Conservation (phyloP, 1,140 invertebrate genomes). For the Calliopsis andreniformis region DNA sequence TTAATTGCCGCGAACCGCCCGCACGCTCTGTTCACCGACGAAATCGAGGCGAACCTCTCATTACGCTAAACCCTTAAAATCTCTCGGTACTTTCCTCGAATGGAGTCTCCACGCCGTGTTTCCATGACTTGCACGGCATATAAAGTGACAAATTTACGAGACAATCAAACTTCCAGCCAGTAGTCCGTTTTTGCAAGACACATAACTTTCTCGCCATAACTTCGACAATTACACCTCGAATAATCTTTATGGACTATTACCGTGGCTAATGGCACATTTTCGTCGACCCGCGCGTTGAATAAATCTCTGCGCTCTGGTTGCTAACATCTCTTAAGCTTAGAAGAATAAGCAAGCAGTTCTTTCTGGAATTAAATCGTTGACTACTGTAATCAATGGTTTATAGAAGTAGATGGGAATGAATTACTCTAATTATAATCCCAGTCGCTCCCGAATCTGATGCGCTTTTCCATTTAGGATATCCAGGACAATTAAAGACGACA, state of each 20-base stretch:
- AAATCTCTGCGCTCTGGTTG: background rate
- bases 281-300: background rate
- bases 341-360: background rate
- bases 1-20: constrained; percentile 48
- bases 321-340: background rate
- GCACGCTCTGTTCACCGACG: constrained; percentile 1
- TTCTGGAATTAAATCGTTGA: too few relatives aligned
- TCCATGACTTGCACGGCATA: constrained; percentile 4
- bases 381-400: too few relatives aligned
- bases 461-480: background rate
- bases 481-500: background rate
- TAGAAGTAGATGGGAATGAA: background rate
- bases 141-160: constrained; percentile 16
- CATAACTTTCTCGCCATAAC: background rate
- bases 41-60: constrained; percentile 18
- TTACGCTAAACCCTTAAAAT: constrained; percentile 46
- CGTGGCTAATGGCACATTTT: background rate
- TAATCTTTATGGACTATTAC: constrained; percentile 3
- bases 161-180: constrained; percentile 26
- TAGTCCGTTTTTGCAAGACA: background rate
- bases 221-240: background rate
- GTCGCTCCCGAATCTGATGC: background rate
- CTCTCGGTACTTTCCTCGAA: background rate
- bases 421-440: background rate
- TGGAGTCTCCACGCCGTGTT: background rate